Conservation (phyloP, 2,797 vertebrate genomes). For the Paguma larvata region DNA sequence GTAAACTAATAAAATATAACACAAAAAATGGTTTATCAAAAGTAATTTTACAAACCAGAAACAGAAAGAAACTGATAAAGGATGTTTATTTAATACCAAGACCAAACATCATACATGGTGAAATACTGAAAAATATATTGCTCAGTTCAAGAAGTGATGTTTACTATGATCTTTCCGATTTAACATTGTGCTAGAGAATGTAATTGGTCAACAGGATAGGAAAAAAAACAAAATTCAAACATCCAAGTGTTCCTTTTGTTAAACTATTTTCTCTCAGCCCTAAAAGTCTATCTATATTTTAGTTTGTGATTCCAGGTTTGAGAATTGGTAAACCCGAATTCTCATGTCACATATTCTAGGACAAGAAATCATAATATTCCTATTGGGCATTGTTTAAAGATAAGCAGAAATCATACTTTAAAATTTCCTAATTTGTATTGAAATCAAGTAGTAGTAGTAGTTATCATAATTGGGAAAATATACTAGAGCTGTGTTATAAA, state of each 20-base stretch:
- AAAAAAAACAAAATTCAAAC: neutral
- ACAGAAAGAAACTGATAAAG: neutral
- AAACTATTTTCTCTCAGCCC: neutral
- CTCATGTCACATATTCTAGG: neutral
- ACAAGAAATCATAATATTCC: neutral
- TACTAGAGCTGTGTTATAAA: neutral
- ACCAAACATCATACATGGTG: neutral
- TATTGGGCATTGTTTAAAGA: neutral
- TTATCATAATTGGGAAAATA: neutral
- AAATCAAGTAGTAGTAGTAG: neutral
- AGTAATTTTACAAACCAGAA: neutral
- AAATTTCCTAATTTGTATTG: neutral
- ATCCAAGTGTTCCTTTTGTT: neutral
- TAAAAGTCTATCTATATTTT: neutral
- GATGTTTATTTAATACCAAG: neutral
- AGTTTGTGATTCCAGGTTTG: neutral
- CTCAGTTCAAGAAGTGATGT: neutral
- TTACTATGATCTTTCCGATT: neutral
- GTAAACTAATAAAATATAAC: neutral
- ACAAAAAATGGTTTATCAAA: neutral
- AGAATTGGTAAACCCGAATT: neutral
- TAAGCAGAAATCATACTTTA: neutral
- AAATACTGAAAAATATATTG: neutral
- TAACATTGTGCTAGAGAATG: neutral
- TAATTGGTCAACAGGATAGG: neutral